These are phyloP conservation scores for Artibeus lituratus DNA, from an alignment of 2,797 vertebrate genomes.

Conservation along the genomic window DNA sequence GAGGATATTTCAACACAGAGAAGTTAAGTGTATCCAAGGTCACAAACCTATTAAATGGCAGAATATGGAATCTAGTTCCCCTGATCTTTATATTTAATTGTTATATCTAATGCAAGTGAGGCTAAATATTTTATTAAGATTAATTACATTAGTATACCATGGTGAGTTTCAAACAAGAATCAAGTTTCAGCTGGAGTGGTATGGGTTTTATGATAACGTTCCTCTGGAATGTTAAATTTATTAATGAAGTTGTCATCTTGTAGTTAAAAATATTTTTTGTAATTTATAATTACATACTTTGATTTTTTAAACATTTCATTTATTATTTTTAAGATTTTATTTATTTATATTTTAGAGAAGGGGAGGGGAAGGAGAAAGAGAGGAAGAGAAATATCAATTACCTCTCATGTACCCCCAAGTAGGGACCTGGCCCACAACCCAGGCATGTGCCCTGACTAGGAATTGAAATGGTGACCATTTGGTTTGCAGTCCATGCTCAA, in stretches of 20 bases:
- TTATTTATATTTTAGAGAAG: too few relatives aligned
- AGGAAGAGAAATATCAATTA: too few relatives aligned
- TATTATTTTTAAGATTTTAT: too few relatives aligned
- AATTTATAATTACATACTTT: background rate
- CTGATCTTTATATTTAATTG: background rate
- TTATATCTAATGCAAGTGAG: background rate
- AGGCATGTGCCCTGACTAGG: too few relatives aligned
- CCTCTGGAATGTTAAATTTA: background rate
- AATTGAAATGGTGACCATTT: too few relatives aligned
- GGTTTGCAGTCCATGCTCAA: too few relatives aligned
- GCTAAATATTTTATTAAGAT: background rate
- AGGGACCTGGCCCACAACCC: too few relatives aligned
- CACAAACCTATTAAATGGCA: background rate
- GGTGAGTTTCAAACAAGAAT: conserved; percentile 12
- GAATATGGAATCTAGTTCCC: background rate
- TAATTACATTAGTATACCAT: background rate
- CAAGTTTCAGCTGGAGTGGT: background rate
- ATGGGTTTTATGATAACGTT: background rate
- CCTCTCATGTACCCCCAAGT: too few relatives aligned
- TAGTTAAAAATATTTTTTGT: background rate
- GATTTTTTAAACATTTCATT: too few relatives aligned
- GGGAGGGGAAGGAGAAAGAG: too few relatives aligned
- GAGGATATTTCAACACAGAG: background rate
- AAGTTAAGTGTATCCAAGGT: background rate
- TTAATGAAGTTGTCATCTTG: background rate